phyloP scores from a whole-genome alignment of 1,140 invertebrate species.

The Octopus sinensis region DNA sequence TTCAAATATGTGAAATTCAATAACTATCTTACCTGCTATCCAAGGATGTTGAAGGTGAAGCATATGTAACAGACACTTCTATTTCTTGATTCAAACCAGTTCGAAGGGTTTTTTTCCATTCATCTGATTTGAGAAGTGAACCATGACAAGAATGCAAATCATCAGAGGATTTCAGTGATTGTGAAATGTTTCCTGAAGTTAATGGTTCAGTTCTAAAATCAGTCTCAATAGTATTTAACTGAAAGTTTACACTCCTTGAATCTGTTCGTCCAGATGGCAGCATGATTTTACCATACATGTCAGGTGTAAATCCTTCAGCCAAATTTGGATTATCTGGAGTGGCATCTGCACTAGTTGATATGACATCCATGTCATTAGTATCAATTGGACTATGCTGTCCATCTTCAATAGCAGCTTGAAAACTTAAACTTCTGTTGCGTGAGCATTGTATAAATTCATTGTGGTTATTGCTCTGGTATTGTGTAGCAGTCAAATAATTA shows the following conservation, averaged over 20 bases:
- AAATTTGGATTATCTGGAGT: slow-evolving; percentile 8
- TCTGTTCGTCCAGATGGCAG: background rate
- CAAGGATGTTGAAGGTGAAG: slow-evolving; percentile 3
- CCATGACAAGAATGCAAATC: background rate
- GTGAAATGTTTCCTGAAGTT: background rate
- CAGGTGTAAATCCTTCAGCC: background rate
- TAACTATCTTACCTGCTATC: background rate
- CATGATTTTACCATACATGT: background rate
- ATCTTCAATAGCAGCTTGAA: slow-evolving; percentile 27
- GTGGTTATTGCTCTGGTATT: background rate
- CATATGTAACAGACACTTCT: background rate
- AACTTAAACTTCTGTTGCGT: slow-evolving; percentile 23
- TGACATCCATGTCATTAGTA: slow-evolving; percentile 7
- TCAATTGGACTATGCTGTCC: slow-evolving; percentile 18
- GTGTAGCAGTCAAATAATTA: slow-evolving; percentile 11
- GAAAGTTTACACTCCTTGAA: slow-evolving; percentile 1
- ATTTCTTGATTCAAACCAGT: background rate
- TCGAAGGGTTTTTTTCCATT: background rate
- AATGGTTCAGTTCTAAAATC: background rate
- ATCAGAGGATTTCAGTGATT: background rate
- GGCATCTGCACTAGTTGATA: slow-evolving; percentile 13
- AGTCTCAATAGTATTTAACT: background rate
- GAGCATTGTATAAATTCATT: slow-evolving; percentile 14
- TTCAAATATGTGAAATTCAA: too few relatives aligned
- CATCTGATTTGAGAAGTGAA: background rate